Evolutionary conservation across 1,140 invertebrate genomes (phyloP).

Genomic region (Ceratina australensis): DNA sequence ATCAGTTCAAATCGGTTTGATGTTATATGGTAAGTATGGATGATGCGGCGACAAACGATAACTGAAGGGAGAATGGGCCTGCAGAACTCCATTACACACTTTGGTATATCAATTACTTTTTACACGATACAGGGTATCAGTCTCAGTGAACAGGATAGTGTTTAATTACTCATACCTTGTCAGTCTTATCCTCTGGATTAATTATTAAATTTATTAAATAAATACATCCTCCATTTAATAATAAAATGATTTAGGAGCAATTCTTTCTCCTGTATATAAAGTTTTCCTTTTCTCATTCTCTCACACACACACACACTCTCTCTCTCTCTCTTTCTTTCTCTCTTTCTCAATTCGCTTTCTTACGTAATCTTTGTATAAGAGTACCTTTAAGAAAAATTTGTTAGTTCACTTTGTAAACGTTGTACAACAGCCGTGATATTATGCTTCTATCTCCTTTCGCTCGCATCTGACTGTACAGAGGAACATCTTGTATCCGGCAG

Average conservation of each 20-base stretch:
- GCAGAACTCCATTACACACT: too few species aligned
- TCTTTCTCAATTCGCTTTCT: neutral
- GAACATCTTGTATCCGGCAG: conserved; percentile 50
- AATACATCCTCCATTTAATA: conserved; percentile 62
- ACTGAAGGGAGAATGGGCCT: too few species aligned
- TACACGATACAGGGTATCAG: conserved; percentile 1
- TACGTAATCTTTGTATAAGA: conserved; percentile 40
- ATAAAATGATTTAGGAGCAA: conserved; percentile 55
- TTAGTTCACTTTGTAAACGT: conserved; percentile 28
- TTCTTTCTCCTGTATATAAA: conserved; percentile 28
- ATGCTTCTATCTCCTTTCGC: conserved; percentile 24
- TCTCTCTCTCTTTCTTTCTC: neutral
- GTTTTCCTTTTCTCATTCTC: conserved; percentile 24
- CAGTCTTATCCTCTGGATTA: conserved; percentile 60
- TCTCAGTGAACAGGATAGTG: conserved; percentile 50
- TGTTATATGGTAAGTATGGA: too few species aligned
- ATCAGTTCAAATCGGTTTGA: neutral
- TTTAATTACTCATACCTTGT: conserved; percentile 45
- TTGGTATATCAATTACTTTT: conserved; percentile 13
- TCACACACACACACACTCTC: neutral
- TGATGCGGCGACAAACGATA: too few species aligned
- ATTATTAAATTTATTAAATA: conserved; percentile 68
- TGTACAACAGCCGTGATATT: conserved; percentile 32
- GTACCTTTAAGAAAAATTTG: conserved; percentile 41
- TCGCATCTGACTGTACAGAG: conserved; percentile 46